These are phyloP conservation scores for Hepsetus odoe DNA, from an alignment of 2,113 vertebrate genomes.

Conservation along the genomic window DNA sequence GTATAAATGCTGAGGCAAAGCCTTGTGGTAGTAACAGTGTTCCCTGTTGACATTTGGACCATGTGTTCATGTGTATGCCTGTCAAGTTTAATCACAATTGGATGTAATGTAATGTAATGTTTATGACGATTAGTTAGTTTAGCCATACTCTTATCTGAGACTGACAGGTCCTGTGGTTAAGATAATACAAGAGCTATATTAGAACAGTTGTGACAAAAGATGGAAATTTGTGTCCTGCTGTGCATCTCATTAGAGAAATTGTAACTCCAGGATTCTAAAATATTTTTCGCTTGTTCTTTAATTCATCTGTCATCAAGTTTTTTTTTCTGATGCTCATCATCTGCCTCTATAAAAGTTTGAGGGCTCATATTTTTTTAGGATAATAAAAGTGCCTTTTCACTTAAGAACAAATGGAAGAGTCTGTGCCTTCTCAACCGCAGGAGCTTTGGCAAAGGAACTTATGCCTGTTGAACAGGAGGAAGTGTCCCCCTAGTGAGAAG, in stretches of 20 bases:
- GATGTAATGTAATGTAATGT: too few species aligned
- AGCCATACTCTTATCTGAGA: too few species aligned
- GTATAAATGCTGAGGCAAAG: too few species aligned
- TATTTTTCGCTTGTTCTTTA: not conserved
- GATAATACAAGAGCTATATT: not conserved
- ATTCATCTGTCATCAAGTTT: not conserved
- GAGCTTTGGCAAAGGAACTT: not conserved
- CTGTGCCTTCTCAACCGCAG: not conserved
- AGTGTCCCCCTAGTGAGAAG: not conserved
- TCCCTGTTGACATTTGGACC: too few species aligned
- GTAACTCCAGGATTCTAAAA: not conserved
- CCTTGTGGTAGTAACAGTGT: too few species aligned
- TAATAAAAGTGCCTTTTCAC: not conserved
- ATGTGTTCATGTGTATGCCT: too few species aligned
- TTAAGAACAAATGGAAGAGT: not conserved
- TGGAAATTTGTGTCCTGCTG: not conserved
- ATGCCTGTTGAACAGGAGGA: not conserved
- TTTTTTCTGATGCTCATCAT: not conserved
- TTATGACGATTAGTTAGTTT: too few species aligned
- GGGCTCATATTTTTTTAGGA: slow-evolving; percentile 1
- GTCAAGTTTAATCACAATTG: too few species aligned
- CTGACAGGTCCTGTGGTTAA: not conserved
- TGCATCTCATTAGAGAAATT: not conserved
- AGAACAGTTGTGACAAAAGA: not conserved
- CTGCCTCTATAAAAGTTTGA: not conserved